Evolutionary conservation across 2,797 vertebrate genomes (phyloP).

Genomic region (Muscicapa comitata): DNA sequence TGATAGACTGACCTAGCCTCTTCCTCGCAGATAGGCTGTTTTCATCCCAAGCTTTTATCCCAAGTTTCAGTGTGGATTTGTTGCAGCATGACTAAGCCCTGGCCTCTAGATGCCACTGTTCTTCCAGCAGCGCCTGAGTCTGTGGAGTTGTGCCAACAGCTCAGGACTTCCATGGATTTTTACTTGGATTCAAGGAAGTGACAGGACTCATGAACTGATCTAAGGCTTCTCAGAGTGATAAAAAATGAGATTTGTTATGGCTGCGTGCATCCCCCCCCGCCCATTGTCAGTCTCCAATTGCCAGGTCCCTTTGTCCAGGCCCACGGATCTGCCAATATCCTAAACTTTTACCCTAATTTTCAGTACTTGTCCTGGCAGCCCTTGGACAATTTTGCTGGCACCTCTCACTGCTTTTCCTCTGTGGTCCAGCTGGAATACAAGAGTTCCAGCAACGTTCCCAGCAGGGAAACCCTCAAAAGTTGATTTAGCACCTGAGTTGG

Average conservation of each 20-base stretch:
- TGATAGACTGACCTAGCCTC: background rate
- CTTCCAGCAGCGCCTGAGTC: background rate
- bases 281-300: background rate
- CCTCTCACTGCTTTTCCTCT: background rate
- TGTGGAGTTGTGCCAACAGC: background rate
- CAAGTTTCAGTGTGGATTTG: background rate
- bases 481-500: background rate
- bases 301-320: background rate
- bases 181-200: background rate
- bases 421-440: background rate
- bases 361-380: background rate
- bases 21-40: background rate
- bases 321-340: background rate
- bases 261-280: too few relatives aligned
- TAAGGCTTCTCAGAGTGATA: background rate
- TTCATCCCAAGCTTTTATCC: background rate
- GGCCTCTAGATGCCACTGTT: slow-evolving; percentile 39
- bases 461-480: background rate
- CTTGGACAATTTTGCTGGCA: background rate
- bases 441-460: background rate
- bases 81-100: background rate
- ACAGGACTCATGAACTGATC: background rate
- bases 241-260: background rate
- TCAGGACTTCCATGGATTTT: background rate
- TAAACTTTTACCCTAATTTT: background rate